These are phyloP conservation scores for Drosophila pruinosa DNA, from an alignment of 1,140 invertebrate species.

Conservation along the genomic window DNA sequence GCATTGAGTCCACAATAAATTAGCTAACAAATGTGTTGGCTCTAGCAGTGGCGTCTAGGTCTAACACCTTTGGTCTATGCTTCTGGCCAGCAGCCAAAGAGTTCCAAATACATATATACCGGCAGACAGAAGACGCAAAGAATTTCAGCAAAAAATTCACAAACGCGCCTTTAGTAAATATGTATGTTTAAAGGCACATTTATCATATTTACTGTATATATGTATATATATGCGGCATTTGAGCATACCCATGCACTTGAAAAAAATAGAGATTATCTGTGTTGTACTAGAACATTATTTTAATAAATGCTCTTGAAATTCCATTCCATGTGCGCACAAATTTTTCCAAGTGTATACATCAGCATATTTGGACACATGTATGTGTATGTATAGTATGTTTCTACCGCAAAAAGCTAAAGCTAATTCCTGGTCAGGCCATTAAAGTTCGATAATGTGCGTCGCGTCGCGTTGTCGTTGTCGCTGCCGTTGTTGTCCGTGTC, in stretches of 20 bases:
- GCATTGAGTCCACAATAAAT: background rate
- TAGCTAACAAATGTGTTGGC: background rate
- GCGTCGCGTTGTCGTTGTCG: slow-evolving; percentile 23
- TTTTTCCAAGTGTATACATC: slow-evolving; percentile 1
- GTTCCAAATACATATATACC: background rate
- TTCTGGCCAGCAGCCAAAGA: background rate
- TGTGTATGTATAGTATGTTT: background rate
- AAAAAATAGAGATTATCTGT: no score
- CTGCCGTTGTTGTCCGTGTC: slow-evolving; percentile 51
- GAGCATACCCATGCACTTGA: background rate
- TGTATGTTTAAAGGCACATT: slow-evolving; percentile 12
- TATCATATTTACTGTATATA: slow-evolving; percentile 11
- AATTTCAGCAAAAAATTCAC: slow-evolving; percentile 1
- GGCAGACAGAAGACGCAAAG: background rate
- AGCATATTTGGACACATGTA: background rate
- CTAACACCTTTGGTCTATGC: background rate
- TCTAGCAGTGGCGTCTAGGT: background rate
- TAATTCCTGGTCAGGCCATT: slow-evolving; percentile 70
- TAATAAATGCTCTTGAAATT: background rate
- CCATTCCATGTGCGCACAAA: background rate
- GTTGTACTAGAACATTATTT: no score
- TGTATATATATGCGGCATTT: background rate
- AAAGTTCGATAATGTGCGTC: slow-evolving; percentile 76
- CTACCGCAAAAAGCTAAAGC: slow-evolving; percentile 64
- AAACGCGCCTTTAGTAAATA: slow-evolving; percentile 2